These are phyloP conservation scores for Ammospiza caudacuta DNA, from an alignment of 2,113 vertebrate genomes.

Conservation along the genomic window DNA sequence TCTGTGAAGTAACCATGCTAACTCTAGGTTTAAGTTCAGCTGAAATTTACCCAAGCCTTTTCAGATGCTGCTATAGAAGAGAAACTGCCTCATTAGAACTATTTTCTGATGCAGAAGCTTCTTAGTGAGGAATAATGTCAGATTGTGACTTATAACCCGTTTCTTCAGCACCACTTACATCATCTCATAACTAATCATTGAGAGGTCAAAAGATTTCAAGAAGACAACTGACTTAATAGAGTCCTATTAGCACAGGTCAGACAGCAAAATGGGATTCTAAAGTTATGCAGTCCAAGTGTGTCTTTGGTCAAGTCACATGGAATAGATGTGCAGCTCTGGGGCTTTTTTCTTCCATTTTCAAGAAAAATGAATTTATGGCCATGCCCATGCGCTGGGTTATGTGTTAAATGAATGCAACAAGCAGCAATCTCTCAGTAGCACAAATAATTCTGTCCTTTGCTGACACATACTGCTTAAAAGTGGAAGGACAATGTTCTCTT, in stretches of 20 bases:
- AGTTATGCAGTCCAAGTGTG: not conserved
- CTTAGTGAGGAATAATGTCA: not conserved
- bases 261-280: constrained; percentile 3
- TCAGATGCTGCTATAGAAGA: not conserved
- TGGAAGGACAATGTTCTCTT: not conserved
- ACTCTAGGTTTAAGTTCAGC: not conserved
- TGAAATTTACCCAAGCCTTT: not conserved
- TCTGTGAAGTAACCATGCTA: not conserved
- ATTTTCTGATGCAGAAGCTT: not conserved
- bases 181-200: not conserved
- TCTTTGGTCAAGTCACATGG: not conserved
- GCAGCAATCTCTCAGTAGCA: not conserved
- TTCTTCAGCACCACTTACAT: not conserved
- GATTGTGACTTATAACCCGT: not conserved
- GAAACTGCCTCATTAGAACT: not conserved
- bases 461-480: not conserved
- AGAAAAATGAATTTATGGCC: not conserved
- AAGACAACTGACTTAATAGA: not conserved
- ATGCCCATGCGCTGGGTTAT: not conserved
- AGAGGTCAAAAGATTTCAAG: constrained; percentile 11
- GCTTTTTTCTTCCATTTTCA: not conserved
- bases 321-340: not conserved
- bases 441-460: not conserved
- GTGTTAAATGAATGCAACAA: not conserved
- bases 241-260: constrained; percentile 29